Evolutionary conservation across 2,888 invertebrate genomes (phyloP).

Genomic region (Aphodius sticticus): DNA sequence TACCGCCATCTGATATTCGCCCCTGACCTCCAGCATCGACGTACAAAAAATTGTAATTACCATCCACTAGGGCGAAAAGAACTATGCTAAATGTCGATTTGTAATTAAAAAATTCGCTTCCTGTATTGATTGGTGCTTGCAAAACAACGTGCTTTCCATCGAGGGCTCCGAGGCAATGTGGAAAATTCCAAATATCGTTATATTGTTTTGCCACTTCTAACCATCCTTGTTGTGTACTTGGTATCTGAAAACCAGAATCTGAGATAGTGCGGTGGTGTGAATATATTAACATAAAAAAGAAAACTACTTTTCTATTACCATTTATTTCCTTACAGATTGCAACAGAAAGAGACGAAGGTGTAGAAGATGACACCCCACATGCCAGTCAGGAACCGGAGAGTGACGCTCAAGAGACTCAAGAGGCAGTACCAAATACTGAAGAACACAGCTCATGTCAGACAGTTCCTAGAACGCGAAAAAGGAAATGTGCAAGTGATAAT

Average conservation of each 20-base stretch:
- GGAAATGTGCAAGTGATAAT: too few species aligned
- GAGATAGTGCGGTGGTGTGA: not conserved
- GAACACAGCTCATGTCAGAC: too few species aligned
- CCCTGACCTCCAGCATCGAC: conserved; percentile 44
- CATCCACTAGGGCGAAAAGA: conserved; percentile 44
- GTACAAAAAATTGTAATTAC: conserved; percentile 44
- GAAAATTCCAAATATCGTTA: conserved; percentile 42
- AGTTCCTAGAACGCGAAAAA: too few species aligned
- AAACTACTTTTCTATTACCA: too few species aligned
- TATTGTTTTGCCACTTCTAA: conserved; percentile 36
- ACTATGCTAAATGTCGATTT: conserved; percentile 45
- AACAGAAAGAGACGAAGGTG: too few species aligned
- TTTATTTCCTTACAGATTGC: too few species aligned
- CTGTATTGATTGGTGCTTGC: conserved; percentile 40
- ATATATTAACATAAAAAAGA: too few species aligned
- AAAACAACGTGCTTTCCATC: conserved; percentile 43
- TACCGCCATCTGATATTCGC: conserved; percentile 30
- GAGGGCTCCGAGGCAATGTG: conserved; percentile 41
- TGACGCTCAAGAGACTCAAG: too few species aligned
- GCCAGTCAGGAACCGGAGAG: too few species aligned
- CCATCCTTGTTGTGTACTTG: conserved; percentile 41
- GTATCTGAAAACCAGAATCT: conserved; percentile 39
- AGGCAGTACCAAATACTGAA: too few species aligned
- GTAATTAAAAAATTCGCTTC: conserved; percentile 42
- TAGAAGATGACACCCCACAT: too few species aligned